phyloP scores from a whole-genome alignment of 2,113 vertebrate species.

The Xiphias gladius region DNA sequence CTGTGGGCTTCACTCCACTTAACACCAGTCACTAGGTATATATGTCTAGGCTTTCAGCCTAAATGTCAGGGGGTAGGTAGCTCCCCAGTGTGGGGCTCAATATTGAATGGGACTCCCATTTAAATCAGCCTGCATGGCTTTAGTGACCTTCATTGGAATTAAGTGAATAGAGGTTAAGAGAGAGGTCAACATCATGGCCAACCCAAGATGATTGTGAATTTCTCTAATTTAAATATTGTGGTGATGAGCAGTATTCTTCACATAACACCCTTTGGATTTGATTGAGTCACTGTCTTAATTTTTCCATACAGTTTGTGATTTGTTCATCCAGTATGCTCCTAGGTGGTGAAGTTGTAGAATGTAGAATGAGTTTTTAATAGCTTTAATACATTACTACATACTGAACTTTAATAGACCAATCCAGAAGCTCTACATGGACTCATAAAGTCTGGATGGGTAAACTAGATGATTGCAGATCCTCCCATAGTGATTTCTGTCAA shows the following conservation, averaged over 20 bases:
- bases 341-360: not conserved
- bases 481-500: constrained; percentile 63
- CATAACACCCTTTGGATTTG: constrained; percentile 2
- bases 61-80: constrained; percentile 73
- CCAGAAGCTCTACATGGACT: constrained; percentile 21
- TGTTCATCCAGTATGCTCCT: not conserved
- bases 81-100: constrained; percentile 61
- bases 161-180: constrained; percentile 63
- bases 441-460: constrained; percentile 25
- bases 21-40: constrained; percentile 81
- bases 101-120: constrained; percentile 71
- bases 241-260: constrained; percentile 35
- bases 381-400: not conserved
- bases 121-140: constrained; percentile 74
- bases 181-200: constrained; percentile 62
- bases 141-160: constrained; percentile 77
- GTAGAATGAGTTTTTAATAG: constrained; percentile 1
- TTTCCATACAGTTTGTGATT: not conserved
- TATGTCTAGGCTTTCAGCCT: constrained; percentile 74
- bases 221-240: constrained; percentile 61
- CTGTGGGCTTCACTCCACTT: constrained; percentile 80
- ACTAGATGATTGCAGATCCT: constrained; percentile 46
- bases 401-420: constrained; percentile 26
- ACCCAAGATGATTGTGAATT: constrained; percentile 48
- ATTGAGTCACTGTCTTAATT: not conserved